Base-by-base conservation (phyloP, 2,113 vertebrate species). In the Solea solea region DNA sequence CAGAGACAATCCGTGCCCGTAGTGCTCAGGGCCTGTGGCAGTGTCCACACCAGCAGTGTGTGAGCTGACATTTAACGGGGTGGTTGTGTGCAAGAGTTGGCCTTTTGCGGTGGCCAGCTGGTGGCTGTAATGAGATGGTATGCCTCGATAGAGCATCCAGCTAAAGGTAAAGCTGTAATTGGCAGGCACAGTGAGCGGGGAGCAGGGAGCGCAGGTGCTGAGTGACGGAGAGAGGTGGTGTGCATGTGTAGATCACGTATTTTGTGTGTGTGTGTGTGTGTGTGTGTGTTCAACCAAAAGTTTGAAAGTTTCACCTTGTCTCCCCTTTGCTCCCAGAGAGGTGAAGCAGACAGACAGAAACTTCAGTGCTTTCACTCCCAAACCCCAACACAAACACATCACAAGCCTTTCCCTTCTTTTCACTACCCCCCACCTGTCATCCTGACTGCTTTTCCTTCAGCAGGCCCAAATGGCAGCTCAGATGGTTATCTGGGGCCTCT, bases 51-150 rank as follows among this genome's bases (percentile, higher is more conserved):
- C 74, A 14, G 70, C 60, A 45, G 74, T 41, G 74, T 73, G 80
- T 9, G 62, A 80, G 81, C 72, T 83, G 92, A 93, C 92, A 90
- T 94, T 93, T 90, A 80, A 71, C 69, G 14, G 71, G 79, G 64
- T 28, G 84, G 54, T 45, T 69, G 88, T 74, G 71, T 72, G 86
- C 76, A 57, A 67, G 58, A 82, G 69, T 74, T 69, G 81, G 89
- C 91, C 89, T 88, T 89, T 89, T 89, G 89, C 89, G 78, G 84
- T 58, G 76, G 74, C 87, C 93, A 94, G 91, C 91, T 93, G 93
- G 86, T 81, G 51, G 61, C 70, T 56, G 81, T 92, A 93, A 93
- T 93, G 90, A 93, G 93, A 94, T 94, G 89, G 83, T 83, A 52
- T 57, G 65, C 63, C 77, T 82, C 74, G 92, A 94, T 93, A 93